Conservation (phyloP, 2,888 invertebrate genomes). For the Agonopterix heracliana region DNA sequence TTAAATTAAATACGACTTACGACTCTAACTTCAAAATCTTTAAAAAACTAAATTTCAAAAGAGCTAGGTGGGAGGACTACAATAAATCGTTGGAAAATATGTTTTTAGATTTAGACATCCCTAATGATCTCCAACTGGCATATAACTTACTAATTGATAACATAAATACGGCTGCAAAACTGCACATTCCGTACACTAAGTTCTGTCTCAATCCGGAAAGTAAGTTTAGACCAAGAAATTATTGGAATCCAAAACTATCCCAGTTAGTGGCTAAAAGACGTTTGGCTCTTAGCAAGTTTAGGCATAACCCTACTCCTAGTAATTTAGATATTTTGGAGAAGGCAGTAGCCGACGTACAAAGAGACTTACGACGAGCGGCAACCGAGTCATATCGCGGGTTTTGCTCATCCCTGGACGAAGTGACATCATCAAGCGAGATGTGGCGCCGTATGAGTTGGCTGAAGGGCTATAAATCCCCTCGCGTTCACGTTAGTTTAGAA, state of each 20-base stretch:
- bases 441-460: no score
- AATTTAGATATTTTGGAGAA: no score
- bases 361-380: no score
- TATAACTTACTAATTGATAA: background rate
- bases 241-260: slow-evolving; percentile 14
- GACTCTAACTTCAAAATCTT: background rate
- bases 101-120: background rate
- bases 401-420: no score
- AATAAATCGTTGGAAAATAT: background rate
- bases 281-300: slow-evolving; percentile 11
- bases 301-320: slow-evolving; percentile 14
- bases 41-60: slow-evolving; percentile 10
- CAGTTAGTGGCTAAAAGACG: slow-evolving; percentile 13
- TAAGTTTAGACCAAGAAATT: slow-evolving; percentile 13
- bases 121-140: background rate
- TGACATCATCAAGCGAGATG: no score
- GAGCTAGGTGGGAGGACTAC: slow-evolving; percentile 8
- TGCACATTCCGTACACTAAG: slow-evolving; percentile 8
- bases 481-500: no score
- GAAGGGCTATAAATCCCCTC: no score
- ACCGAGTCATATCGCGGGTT: no score
- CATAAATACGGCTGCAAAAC: slow-evolving; percentile 5
- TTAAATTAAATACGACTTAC: slow-evolving; percentile 3
- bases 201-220: background rate
- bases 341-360: no score